Evolutionary conservation across 2,113 vertebrate species (phyloP), one percentile per base, ranked within the genome.

Genomic region (Gila orcuttii): DNA sequence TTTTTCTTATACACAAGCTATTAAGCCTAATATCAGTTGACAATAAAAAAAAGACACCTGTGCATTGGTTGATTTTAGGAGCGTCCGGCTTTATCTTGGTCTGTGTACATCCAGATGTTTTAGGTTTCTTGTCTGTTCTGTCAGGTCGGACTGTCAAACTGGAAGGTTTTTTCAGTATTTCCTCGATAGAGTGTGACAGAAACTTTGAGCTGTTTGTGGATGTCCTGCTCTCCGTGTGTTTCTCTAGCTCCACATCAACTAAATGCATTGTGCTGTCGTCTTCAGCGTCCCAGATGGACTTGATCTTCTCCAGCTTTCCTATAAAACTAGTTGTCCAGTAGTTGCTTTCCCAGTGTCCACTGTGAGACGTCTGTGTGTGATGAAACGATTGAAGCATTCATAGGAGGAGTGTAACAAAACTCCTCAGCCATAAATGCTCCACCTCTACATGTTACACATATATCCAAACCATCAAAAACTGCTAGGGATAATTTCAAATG

Each of bases 131-230:
- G 64, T 79, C 28, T 17, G 15, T 3, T n/a, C 52, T 39, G 6
- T 57, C 66, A 5, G 19, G 0, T 19, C 8, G 36, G 5, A 33
- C 52, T 7, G 3, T 39, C n/a, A 69, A 25, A 21, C n/a, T 47
- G 17, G 64, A 74, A 1, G 89, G 75, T 55, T 87, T 91, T 21
- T 76, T 86, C 69, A 91, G 87, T 62, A 91, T 90, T 71, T 82
- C 74, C 39, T 90, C 89, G 2, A 87, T 90, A n/a, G 89, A 89
- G 86, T 91, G 88, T 2, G 77, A 74, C 79, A 90, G 85, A 19
- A 4, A 13, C 52, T 76, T 83, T 13, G 21, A 9, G 17, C 25
- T 57, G 21, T 19, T 74, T 47, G 10, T 66, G 21, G 60, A 47
- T 7, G 50, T 64, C 57, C 21, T 50, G 73, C n/a, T 74, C 28